Evolutionary conservation across 2,888 invertebrate genomes (phyloP).

Genomic region (Himalopsyche anomala): DNA sequence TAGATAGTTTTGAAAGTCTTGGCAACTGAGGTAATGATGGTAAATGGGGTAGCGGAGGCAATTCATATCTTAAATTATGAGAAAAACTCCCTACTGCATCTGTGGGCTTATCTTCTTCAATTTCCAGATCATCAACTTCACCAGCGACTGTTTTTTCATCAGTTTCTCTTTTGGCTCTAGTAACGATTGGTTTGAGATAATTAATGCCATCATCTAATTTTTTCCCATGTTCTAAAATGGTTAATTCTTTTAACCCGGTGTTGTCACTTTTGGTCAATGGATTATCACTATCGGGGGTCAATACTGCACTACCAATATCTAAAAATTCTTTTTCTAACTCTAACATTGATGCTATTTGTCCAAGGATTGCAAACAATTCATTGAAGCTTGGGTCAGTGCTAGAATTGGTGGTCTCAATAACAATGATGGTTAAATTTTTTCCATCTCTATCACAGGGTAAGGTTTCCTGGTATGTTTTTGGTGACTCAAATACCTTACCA

Average conservation of each 20-base stretch:
- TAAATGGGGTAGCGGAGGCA: not conserved
- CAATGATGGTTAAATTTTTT: constrained; percentile 32
- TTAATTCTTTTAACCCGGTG: not conserved
- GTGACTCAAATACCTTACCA: not conserved
- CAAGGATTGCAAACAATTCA: constrained; percentile 51
- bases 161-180: not conserved
- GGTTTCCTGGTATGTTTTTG: not conserved
- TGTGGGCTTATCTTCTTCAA: not conserved
- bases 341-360: constrained; percentile 56
- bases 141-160: constrained; percentile 14
- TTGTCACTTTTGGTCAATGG: not conserved
- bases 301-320: constrained; percentile 51
- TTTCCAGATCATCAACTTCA: constrained; percentile 43
- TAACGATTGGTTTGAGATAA: constrained; percentile 45
- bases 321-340: constrained; percentile 62
- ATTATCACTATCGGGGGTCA: constrained; percentile 35
- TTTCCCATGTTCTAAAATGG: constrained; percentile 24
- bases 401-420: constrained; percentile 13
- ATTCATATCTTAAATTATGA: not conserved
- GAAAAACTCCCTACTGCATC: not conserved
- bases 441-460: constrained; percentile 2
- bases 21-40: constrained; percentile 18
- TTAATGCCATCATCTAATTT: constrained; percentile 41
- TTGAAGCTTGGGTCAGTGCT: not conserved
- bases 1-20: not conserved